A percentile compares a stretch with the other conserved stretches of the same genome.
Evolutionary conservation across 1,140 invertebrate genomes (phyloP).

Genomic region (Acyrthosiphon pisum): DNA sequence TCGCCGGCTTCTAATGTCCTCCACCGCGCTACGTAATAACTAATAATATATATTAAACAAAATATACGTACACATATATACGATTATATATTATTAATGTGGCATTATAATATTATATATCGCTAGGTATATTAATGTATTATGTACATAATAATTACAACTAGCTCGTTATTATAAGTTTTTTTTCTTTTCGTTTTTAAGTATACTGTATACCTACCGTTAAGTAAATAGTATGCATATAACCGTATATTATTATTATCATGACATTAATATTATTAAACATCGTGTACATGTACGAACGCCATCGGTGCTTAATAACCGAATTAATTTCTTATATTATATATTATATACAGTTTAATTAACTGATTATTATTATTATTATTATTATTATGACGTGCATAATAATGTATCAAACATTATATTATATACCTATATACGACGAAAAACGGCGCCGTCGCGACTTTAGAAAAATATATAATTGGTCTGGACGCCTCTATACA

Average conservation of each 20-base stretch:
- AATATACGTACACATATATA: background rate
- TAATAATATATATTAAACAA: background rate
- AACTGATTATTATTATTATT: conserved; percentile 3
- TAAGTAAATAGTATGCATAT: background rate
- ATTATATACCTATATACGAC: background rate
- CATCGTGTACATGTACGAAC: background rate
- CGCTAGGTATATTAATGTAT: too few relatives aligned
- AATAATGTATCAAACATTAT: background rate
- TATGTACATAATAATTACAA: background rate
- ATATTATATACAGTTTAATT: conserved; percentile 4
- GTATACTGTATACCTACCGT: background rate
- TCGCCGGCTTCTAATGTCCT: background rate
- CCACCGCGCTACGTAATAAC: background rate
- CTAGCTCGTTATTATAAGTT: background rate
- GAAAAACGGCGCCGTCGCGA: background rate
- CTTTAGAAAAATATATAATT: conserved; percentile 19
- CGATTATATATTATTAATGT: background rate
- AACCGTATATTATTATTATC: background rate
- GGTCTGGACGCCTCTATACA: background rate
- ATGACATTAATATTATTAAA: background rate
- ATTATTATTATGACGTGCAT: background rate
- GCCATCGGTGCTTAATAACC: background rate
- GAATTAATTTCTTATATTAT: background rate
- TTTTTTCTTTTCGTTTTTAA: background rate
- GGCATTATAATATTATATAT: background rate